Percentiles rank a stretch among this genome's conserved stretches.
Conservation (phyloP, 2,888 invertebrate genomes). For the Plebejus melissa region DNA sequence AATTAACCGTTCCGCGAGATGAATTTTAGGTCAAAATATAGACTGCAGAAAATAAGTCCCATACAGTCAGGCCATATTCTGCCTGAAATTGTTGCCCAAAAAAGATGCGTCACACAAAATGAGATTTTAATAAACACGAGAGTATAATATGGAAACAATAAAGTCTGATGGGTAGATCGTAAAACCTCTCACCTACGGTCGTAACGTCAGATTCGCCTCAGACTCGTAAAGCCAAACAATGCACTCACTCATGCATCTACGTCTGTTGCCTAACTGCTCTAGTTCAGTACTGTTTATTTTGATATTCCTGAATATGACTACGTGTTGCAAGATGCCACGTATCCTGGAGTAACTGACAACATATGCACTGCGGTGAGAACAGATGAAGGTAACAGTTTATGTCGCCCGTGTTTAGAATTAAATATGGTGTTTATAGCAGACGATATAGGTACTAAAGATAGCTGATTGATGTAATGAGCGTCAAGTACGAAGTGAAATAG, state of each 20-base stretch:
- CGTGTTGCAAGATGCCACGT: constrained; percentile 15
- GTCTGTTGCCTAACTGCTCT: constrained; percentile 13
- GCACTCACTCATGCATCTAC: constrained; percentile 19
- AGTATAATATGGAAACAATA: not conserved
- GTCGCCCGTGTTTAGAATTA: not conserved
- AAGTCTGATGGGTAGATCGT: not conserved
- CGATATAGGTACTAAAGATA: no score
- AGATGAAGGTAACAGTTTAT: constrained; percentile 4
- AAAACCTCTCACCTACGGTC: not conserved
- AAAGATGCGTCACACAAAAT: not conserved
- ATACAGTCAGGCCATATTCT: not conserved
- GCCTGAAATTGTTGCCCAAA: no score
- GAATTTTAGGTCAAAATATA: not conserved
- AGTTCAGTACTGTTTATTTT: constrained; percentile 24
- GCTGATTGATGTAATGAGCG: no score
- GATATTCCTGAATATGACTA: constrained; percentile 22
- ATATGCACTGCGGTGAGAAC: not conserved
- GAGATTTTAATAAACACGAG: not conserved
- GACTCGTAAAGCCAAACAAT: constrained; percentile 23
- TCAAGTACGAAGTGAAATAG: no score
- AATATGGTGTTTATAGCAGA: no score
- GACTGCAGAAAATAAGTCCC: not conserved
- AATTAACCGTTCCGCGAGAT: not conserved
- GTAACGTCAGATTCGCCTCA: not conserved
- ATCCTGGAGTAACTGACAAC: constrained; percentile 23